Evolutionary conservation across 2,797 vertebrate genomes (phyloP), one percentile per base, ranked within the genome.

Genomic region (Pteropus rufus): DNA sequence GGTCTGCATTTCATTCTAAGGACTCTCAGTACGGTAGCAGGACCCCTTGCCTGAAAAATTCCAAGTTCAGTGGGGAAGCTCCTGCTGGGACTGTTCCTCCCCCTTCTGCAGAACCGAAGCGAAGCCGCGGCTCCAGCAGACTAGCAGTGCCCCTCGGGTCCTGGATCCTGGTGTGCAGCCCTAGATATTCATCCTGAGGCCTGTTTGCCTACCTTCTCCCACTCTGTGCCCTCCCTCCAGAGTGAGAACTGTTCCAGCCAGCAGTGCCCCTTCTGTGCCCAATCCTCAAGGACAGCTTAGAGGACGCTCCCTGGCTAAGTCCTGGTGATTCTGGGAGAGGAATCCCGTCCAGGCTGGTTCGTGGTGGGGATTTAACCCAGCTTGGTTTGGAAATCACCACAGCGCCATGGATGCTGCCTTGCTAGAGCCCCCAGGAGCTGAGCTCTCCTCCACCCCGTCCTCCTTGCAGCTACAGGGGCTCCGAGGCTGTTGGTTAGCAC

Each of bases 221-320:
- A 0, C 52, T 29, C 65, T 10, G 8, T 0, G 19, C 44, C 49
- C 34, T 88, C 58, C 44, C 23, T 93, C 67, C 39, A 36, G 58
- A 54, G 41, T 0, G 2, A 39, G 46, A 31, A 1, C 64, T 0
- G 2, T 23, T 64, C 60, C 7, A 67, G 72, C 72, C 3, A 0
- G 75, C 67, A 31, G 72, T 36, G 73, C 52, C 41, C 62, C 41
- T 88, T 79, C 1, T 3, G 82, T 0, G 4, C 36, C 73, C 89
- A 83, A 2, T 36, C 90, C 60, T 96, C 96, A 97, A 98, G 97
- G 97, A 58, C 97, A 94, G 85, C 49, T 82, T 94, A 96, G 95
- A 97, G 96, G 96, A 92, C 87, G 5, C 58, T 84, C 44, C 46
- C 69, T 18, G 58, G 36, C 76, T 87, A 16, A 75, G 89, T 54